Evolutionary conservation across 2,888 invertebrate genomes (phyloP), one percentile per base, ranked within the genome.

Genomic region (Hyalella azteca): DNA sequence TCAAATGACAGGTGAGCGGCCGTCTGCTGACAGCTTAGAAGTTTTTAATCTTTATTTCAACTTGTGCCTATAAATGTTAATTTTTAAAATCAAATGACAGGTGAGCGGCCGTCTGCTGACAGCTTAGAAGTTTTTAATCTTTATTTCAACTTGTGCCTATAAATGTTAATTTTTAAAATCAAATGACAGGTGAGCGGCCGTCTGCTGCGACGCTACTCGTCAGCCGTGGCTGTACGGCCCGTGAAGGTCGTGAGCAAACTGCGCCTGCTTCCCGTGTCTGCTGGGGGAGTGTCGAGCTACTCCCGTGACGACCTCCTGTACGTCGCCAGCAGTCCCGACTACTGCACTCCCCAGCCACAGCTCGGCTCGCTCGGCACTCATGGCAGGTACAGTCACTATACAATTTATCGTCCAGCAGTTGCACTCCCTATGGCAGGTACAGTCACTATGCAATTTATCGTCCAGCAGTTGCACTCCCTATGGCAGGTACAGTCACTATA

Each of bases 251-350:
- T 80, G 11, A 48, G 80, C 11, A 73, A 80, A 2, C 77, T 79
- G 40, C 79, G 81, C 15, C 79, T 83, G 40, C 80, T 81, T 19
- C 83, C 83, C 3, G 80, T 80, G 39, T 78, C 78, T 45, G 73
- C 83, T 13, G 22, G 49, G 5, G 83, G 79, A 22, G 81, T 83
- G 49, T 49, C 81, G 26, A 77, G 81, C 41, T 83, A 76, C 79
- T 79, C 81, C 26, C 59, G 79, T 26, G 94, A 94, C 86, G 97
- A 98, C 88, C 90, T 98, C 85, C 94, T 98, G 60, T 98, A 95
- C 89, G 89, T 98, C 86, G 95, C 97, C 86, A 93, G 94, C 85
- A 97, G 97, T n/a, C 98, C 98, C 0, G 96, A 97, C 88, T 98
- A 97, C 90, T 98, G 98, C 89, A 91, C 94, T 79, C 91, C 90